phyloP scores from a whole-genome alignment of 1,140 invertebrate genomes.

The Bombus confusus region DNA sequence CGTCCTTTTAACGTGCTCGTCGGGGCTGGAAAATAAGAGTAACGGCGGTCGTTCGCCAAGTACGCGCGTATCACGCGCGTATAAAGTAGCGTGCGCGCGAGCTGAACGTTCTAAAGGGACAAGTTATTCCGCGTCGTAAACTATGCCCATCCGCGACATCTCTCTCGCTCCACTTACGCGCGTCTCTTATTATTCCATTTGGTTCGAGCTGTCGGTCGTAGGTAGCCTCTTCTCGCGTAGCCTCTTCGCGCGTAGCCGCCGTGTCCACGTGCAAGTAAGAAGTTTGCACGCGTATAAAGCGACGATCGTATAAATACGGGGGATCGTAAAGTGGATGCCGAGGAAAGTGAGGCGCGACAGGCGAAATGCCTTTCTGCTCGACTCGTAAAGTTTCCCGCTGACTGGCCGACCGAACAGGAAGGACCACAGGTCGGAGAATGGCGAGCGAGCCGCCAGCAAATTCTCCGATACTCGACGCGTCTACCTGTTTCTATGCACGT shows the following conservation, averaged over 20 bases:
- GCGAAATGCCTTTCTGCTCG: constrained; percentile 18
- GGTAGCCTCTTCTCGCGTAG: constrained; percentile 16
- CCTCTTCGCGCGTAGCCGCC: constrained; percentile 31
- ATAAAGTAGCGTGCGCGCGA: constrained; percentile 7
- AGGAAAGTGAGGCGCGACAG: constrained; percentile 57
- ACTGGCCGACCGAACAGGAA: neutral
- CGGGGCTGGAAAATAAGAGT: neutral
- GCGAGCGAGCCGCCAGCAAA: constrained; percentile 1
- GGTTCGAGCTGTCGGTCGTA: constrained; percentile 45
- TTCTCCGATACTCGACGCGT: neutral
- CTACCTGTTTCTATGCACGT: neutral
- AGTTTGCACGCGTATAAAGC: constrained; percentile 60
- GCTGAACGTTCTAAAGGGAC: constrained; percentile 41
- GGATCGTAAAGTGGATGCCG: constrained; percentile 60
- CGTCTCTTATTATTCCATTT: constrained; percentile 61
- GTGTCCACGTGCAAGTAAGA: constrained; percentile 46
- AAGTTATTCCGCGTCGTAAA: constrained; percentile 33
- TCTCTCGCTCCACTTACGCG: too few relatives aligned
- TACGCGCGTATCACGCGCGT: neutral
- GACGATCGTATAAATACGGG: constrained; percentile 65
- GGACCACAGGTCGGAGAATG: neutral
- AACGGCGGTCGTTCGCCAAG: neutral
- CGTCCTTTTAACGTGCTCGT: neutral
- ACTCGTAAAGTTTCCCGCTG: constrained; percentile 54
- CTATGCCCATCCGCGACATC: constrained; percentile 6